A percentile compares a stretch with the other conserved stretches of the same genome.
Evolutionary conservation across 2,113 vertebrate genomes (phyloP).

Genomic region (Meles meles): DNA sequence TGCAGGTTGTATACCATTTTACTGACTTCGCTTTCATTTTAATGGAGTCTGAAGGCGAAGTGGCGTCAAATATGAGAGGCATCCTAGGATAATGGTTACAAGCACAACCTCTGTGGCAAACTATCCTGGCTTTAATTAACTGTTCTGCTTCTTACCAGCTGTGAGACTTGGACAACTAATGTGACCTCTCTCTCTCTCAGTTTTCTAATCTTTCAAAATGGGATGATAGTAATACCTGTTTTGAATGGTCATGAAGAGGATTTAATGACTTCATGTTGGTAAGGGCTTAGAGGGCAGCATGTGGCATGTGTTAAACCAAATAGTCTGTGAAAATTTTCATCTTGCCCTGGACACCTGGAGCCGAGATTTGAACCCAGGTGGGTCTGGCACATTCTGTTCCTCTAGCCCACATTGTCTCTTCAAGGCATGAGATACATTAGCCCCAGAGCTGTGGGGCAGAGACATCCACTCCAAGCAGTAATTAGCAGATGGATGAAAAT

Average conservation of each 20-base stretch:
- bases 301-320: not conserved
- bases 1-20: not conserved
- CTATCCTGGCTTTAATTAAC: not conserved
- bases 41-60: not conserved
- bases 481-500: not conserved
- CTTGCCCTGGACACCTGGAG: not conserved
- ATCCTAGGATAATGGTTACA: not conserved
- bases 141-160: not conserved
- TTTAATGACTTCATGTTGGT: not conserved
- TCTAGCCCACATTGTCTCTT: not conserved
- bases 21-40: not conserved
- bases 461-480: not conserved
- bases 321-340: not conserved
- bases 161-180: not conserved
- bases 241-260: not conserved
- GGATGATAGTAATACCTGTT: not conserved
- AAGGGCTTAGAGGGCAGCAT: not conserved
- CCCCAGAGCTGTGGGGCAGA: not conserved
- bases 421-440: not conserved
- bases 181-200: not conserved
- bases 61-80: not conserved
- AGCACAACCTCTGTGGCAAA: not conserved
- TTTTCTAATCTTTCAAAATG: slow-evolving; percentile 11
- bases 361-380: not conserved
- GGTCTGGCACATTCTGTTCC: not conserved